Percentiles rank a stretch among this genome's conserved stretches.
Evolutionary conservation across 92 coral and sea anemone species (phyloP).

Genomic region (Parazoanthus darwini): DNA sequence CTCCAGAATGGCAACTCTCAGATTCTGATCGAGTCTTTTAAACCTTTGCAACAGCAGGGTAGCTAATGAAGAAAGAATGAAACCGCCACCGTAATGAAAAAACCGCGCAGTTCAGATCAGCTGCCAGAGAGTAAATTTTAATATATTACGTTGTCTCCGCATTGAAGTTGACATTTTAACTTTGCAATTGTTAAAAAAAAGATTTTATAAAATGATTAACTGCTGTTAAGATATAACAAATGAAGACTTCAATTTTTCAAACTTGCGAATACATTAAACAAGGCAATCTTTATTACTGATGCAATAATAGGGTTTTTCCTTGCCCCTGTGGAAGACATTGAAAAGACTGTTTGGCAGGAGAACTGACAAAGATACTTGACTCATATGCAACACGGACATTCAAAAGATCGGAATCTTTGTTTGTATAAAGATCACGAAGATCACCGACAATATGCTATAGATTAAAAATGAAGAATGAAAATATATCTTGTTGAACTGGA

Average conservation of each 20-base stretch:
- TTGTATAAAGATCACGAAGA: neutral
- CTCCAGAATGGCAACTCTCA: slow-evolving; percentile 35
- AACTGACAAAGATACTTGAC: neutral
- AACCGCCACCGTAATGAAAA: neutral
- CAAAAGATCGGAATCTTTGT: neutral
- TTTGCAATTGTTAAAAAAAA: neutral
- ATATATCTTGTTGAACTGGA: neutral
- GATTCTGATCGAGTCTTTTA: slow-evolving; percentile 43
- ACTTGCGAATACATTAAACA: neutral
- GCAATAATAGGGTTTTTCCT: neutral
- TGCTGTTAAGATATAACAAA: neutral
- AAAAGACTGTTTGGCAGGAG: neutral
- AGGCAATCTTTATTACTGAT: neutral
- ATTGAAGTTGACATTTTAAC: neutral
- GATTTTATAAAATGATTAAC: neutral
- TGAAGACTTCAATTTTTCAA: neutral
- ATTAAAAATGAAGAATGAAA: no score
- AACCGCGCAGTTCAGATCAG: neutral
- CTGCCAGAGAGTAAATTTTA: neutral
- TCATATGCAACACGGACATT: neutral
- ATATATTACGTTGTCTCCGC: neutral
- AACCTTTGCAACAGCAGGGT: slow-evolving; percentile 43
- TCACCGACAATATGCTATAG: neutral
- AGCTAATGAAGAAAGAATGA: slow-evolving; percentile 45
- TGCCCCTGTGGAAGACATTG: neutral